Percentiles rank a stretch among this genome's conserved stretches.
phyloP scores from a whole-genome alignment of 2,113 vertebrate genomes.

The Takifugu flavidus region DNA sequence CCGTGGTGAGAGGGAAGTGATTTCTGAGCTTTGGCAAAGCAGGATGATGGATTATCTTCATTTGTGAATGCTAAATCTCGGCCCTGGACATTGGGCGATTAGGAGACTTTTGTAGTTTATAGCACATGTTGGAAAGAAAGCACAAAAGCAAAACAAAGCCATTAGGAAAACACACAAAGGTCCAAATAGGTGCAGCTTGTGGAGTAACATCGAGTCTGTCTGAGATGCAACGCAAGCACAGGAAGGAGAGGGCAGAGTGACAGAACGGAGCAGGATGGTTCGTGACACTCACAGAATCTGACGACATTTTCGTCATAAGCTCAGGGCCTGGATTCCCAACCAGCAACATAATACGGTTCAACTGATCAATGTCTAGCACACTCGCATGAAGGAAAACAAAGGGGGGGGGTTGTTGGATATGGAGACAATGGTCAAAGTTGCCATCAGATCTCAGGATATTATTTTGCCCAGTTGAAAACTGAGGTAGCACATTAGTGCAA shows the following conservation, averaged over 20 bases:
- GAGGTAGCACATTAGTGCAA: no score
- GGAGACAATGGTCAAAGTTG: no score
- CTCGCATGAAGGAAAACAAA: slow-evolving; percentile 96
- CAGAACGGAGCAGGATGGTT: slow-evolving; percentile 46
- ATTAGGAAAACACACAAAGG: slow-evolving; percentile 11
- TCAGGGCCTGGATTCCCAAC: slow-evolving; percentile 94
- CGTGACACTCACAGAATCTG: slow-evolving; percentile 90
- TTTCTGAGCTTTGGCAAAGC: no score
- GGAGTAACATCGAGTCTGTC: slow-evolving; percentile 7
- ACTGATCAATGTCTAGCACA: slow-evolving; percentile 98
- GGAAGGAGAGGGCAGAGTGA: slow-evolving; percentile 61
- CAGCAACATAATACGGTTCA: slow-evolving; percentile 97
- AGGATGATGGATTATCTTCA: no score
- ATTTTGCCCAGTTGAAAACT: no score
- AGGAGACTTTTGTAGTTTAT: not conserved
- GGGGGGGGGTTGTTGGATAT: slow-evolving; percentile 5
- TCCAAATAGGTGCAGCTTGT: slow-evolving; percentile 9
- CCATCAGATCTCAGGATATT: no score
- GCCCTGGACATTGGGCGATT: no score
- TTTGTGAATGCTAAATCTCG: not conserved
- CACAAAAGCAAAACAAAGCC: slow-evolving; percentile 19
- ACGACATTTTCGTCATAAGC: slow-evolving; percentile 98
- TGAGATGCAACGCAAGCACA: slow-evolving; percentile 33
- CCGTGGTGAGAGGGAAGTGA: slow-evolving; percentile 8
- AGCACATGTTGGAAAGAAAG: slow-evolving; percentile 26